Evolutionary conservation across 2,888 invertebrate species (phyloP), one percentile per base, ranked within the genome.

Genomic region (Malthinus seriepunctatus): DNA sequence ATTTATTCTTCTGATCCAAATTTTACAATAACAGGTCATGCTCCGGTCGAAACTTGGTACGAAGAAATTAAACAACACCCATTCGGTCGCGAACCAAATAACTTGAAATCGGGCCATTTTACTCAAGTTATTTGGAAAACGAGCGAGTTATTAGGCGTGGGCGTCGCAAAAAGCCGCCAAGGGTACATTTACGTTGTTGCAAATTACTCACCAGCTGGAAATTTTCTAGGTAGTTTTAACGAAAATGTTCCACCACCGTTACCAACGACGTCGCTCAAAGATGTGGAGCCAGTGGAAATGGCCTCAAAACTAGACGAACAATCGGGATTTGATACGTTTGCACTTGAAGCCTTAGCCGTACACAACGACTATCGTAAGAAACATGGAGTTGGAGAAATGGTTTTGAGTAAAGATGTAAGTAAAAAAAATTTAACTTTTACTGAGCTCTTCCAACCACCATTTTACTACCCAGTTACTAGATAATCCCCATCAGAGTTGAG

Each of bases 141-240:
- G 34, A 86, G 85, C 66, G 83, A 83, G 63, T 82, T 84, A 65
- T 74, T 90, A 12, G 90, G 90, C 0, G 85, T 90, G 2, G 89
- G 88, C 2, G 83, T 86, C 67, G 86, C 88, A 0, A 82, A 82
- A 62, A 84, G 87, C 55, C 85, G 86, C 52, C 88, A 88, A 58
- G 93, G 90, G 31, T 88, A 86, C 73, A 84, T 88, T 64, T 91
- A 88, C 75, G 93, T 96, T 0, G 96, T 97, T 1, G 93, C 91
- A 33, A 91, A 94, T 77, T 97, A 97, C 76, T 86, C 85, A 69
- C 97, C 97, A 0, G 89, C 95, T 0, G 97, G 96, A 1, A 97
- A 97, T 77, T 87, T 90, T 65, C 81, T 88, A 39, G 90, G 90
- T 1, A 86, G 87, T 69, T 93, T 89, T 71, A 80, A 84, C 10